These are phyloP conservation scores for Rhogogaster chlorosoma DNA, from an alignment of 2,888 invertebrate genomes.

Conservation along the genomic window DNA sequence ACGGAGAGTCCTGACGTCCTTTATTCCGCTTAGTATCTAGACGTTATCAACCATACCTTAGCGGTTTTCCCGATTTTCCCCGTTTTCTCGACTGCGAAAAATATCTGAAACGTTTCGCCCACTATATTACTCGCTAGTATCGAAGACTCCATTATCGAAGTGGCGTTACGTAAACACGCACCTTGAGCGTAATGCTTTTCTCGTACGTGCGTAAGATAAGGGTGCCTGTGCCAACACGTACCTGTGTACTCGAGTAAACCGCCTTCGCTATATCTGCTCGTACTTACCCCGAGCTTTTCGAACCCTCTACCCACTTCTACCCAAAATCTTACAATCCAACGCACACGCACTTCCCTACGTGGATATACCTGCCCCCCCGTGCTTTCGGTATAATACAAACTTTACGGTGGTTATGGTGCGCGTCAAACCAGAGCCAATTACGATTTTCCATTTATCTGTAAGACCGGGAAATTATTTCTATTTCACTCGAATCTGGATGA, in stretches of 20 bases:
- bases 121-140: not conserved
- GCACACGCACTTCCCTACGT: not conserved
- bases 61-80: not conserved
- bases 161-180: slow-evolving; percentile 43
- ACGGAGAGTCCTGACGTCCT: not conserved
- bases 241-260: slow-evolving; percentile 12
- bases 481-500: not conserved
- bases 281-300: not conserved
- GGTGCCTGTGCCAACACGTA: slow-evolving; percentile 29
- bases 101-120: not conserved
- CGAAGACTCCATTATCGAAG: slow-evolving; percentile 31
- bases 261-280: not conserved
- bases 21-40: not conserved
- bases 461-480: not conserved
- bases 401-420: not conserved
- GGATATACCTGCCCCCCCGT: not conserved
- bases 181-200: not conserved
- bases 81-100: not conserved
- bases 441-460: not conserved
- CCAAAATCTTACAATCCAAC: slow-evolving; percentile 24
- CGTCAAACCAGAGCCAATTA: not conserved
- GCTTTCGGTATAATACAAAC: not conserved
- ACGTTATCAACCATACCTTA: not conserved
- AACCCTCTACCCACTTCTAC: slow-evolving; percentile 14
- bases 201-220: slow-evolving; percentile 40